Conservation (phyloP, 2,113 vertebrate species). For the Furnarius figulus region DNA sequence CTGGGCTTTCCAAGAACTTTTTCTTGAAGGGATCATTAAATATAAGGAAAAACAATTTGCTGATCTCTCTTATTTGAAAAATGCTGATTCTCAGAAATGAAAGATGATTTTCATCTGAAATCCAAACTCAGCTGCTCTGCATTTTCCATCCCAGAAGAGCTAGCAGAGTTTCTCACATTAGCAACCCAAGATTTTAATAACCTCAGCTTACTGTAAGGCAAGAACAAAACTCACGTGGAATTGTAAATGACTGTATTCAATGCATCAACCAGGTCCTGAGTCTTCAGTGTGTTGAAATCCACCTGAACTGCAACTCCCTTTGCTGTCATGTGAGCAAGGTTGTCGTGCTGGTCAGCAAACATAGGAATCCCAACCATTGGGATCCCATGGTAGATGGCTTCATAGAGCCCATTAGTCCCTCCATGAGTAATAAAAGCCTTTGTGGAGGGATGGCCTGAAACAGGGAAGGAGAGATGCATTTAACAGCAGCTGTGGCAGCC, state of each 20-base stretch:
- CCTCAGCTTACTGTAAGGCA: not conserved
- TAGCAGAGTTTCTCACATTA: not conserved
- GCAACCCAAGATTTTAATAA: not conserved
- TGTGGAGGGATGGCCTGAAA: slow-evolving; percentile 83
- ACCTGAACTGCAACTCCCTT: slow-evolving; percentile 81
- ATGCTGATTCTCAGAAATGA: not conserved
- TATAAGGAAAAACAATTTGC: not conserved
- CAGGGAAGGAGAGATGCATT: not conserved
- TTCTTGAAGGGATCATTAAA: not conserved
- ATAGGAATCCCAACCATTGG: slow-evolving; percentile 87
- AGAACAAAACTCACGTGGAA: slow-evolving; percentile 76
- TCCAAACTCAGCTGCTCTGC: not conserved
- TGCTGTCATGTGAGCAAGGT: slow-evolving; percentile 79
- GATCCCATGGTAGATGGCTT: slow-evolving; percentile 87
- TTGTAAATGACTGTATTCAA: slow-evolving; percentile 81
- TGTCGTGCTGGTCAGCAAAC: slow-evolving; percentile 85
- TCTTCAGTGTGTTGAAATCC: slow-evolving; percentile 75
- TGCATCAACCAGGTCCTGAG: slow-evolving; percentile 75
- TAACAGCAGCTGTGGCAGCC: not conserved
- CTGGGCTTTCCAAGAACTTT: not conserved
- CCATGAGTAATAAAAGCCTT: slow-evolving; percentile 89
- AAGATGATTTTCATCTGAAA: not conserved
- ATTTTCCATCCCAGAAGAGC: not conserved
- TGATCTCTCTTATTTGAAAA: not conserved
- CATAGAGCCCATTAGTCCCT: slow-evolving; percentile 88